Conservation (phyloP, 2,888 invertebrate genomes). For the Antheraea assamensis region DNA sequence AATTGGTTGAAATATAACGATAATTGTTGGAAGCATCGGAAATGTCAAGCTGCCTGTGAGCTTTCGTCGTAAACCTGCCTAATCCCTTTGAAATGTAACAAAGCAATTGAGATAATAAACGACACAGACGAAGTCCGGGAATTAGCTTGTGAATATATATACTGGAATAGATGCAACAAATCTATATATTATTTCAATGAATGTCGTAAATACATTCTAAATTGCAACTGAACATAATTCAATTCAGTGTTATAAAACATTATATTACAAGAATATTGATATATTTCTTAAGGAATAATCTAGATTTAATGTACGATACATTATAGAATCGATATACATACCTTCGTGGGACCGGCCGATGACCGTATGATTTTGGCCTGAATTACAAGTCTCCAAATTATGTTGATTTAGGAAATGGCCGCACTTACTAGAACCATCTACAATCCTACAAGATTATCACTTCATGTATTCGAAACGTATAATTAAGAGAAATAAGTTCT, state of each 20-base stretch:
- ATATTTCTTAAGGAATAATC: slow-evolving; percentile 12
- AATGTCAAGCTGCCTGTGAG: no score
- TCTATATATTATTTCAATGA: not conserved
- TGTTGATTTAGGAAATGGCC: slow-evolving; percentile 54
- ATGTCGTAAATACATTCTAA: not conserved
- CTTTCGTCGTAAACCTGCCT: no score
- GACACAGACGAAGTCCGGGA: no score
- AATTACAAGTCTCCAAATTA: slow-evolving; percentile 62
- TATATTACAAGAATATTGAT: slow-evolving; percentile 2
- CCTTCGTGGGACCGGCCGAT: slow-evolving; percentile 40
- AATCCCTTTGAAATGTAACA: no score
- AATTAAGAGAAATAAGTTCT: not conserved
- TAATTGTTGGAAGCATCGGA: no score
- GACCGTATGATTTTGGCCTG: slow-evolving; percentile 65
- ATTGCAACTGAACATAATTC: not conserved
- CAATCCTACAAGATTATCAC: slow-evolving; percentile 31
- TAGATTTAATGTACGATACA: slow-evolving; percentile 10
- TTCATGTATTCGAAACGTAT: not conserved
- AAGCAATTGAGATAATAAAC: no score
- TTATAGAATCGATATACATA: slow-evolving; percentile 21
- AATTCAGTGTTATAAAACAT: not conserved
- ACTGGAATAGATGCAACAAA: no score
- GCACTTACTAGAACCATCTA: slow-evolving; percentile 48
- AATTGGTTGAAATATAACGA: no score
- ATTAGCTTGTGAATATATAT: no score